Conservation (phyloP, 1,140 invertebrate genomes). For the Leucophenga varia region DNA sequence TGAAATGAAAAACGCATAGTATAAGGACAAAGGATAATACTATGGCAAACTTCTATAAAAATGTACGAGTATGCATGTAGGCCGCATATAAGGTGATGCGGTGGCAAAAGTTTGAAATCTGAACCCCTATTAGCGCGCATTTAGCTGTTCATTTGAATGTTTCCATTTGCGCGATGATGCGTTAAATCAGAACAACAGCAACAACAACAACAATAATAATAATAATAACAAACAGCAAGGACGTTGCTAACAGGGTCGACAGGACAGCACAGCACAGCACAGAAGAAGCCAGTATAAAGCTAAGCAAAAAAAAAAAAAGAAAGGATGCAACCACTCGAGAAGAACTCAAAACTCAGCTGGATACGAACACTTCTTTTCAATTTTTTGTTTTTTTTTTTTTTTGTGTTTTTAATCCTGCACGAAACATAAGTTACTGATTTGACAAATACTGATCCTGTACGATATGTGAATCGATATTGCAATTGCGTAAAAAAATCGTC, state of each 20-base stretch:
- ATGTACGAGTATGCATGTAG: no score
- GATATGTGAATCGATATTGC: no score
- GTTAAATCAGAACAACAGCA: constrained; percentile 46
- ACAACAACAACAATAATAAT: constrained; percentile 1
- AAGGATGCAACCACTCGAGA: constrained; percentile 20
- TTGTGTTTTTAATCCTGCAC: constrained; percentile 52
- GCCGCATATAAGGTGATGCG: no score
- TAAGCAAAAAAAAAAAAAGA: constrained; percentile 13
- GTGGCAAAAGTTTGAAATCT: constrained; percentile 42
- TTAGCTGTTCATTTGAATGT: constrained; percentile 57
- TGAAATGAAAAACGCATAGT: constrained; percentile 2
- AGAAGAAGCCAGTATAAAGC: no score
- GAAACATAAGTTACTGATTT: constrained; percentile 56
- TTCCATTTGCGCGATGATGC: constrained; percentile 50
- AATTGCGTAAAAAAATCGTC: no score
- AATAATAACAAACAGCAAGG: not conserved
- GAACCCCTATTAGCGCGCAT: constrained; percentile 56
- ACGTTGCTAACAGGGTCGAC: not conserved
- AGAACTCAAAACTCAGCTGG: constrained; percentile 17
- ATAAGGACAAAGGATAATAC: not conserved
- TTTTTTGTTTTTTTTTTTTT: not conserved
- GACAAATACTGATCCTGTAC: constrained; percentile 32
- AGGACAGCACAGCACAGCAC: not conserved
- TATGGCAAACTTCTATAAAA: no score
- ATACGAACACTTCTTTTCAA: not conserved